Percentiles rank a stretch among this genome's conserved stretches.
These are phyloP conservation scores for Hipparchia semele DNA, from an alignment of 2,888 invertebrate genomes.

Conservation along the genomic window DNA sequence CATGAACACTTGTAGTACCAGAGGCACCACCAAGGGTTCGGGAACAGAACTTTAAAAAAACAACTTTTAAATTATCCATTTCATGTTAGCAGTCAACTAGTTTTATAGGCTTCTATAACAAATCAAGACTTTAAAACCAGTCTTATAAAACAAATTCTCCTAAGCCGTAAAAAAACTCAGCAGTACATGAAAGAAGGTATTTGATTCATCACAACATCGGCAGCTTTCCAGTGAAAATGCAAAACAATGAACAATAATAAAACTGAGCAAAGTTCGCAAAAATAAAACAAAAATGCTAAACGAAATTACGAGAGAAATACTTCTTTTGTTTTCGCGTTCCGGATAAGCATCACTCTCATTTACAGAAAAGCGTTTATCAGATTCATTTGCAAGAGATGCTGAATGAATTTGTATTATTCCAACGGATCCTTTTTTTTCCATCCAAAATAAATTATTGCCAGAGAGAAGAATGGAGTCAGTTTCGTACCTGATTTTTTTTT, in stretches of 20 bases:
- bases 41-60: too few species aligned
- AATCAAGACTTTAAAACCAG: too few species aligned
- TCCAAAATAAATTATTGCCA: slow-evolving; percentile 53
- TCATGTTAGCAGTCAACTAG: too few species aligned
- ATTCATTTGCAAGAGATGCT: slow-evolving; percentile 33
- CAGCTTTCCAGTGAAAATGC: background rate
- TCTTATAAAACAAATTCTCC: too few species aligned
- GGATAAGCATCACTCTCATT: slow-evolving; percentile 29
- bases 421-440: slow-evolving; percentile 41
- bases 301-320: background rate
- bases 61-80: too few species aligned
- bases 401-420: slow-evolving; percentile 39
- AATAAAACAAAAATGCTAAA: slow-evolving; percentile 5
- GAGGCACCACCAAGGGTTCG: too few species aligned
- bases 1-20: too few species aligned
- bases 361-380: slow-evolving; percentile 32
- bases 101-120: too few species aligned
- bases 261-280: background rate
- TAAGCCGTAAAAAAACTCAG: too few species aligned
- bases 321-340: slow-evolving; percentile 31
- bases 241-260: background rate
- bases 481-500: slow-evolving; percentile 42
- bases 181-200: background rate
- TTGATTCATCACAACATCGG: background rate
- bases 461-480: slow-evolving; percentile 53